phyloP scores from a whole-genome alignment of 2,113 vertebrate species.

The Amblyornis subalaris region DNA sequence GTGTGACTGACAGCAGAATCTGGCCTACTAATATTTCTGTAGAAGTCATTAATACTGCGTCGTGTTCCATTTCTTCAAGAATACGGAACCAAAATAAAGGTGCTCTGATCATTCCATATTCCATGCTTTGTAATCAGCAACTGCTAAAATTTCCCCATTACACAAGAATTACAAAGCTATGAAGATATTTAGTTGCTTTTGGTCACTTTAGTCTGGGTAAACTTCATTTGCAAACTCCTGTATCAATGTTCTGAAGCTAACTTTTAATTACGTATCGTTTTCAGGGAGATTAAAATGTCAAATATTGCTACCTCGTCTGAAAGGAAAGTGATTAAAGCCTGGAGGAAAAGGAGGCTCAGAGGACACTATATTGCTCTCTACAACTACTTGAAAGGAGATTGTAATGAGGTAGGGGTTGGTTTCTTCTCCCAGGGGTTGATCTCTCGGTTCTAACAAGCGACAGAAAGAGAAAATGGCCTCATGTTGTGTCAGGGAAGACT shows the following conservation, averaged over 20 bases:
- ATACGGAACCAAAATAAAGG: not conserved
- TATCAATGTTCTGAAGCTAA: not conserved
- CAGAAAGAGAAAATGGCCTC: not conserved
- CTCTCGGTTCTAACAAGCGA: not conserved
- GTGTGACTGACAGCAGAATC: not conserved
- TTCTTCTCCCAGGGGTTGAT: not conserved
- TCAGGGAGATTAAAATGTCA: not conserved
- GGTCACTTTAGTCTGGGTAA: not conserved
- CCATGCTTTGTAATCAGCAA: not conserved
- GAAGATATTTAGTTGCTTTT: not conserved
- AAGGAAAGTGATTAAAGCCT: not conserved
- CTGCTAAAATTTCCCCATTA: not conserved
- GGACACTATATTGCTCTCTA: not conserved
- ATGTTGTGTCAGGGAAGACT: not conserved
- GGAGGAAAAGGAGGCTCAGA: not conserved
- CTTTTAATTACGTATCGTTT: not conserved
- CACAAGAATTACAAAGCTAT: not conserved
- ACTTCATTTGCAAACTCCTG: not conserved
- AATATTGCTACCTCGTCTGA: not conserved
- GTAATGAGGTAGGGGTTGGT: not conserved
- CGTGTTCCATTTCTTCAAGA: not conserved
- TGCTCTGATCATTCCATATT: not conserved
- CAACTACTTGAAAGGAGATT: not conserved
- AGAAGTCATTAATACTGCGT: not conserved
- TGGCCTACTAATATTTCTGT: slow-evolving; percentile 1